phyloP scores from a whole-genome alignment of 2,888 invertebrate genomes.

The Caenorhabditis angaria region DNA sequence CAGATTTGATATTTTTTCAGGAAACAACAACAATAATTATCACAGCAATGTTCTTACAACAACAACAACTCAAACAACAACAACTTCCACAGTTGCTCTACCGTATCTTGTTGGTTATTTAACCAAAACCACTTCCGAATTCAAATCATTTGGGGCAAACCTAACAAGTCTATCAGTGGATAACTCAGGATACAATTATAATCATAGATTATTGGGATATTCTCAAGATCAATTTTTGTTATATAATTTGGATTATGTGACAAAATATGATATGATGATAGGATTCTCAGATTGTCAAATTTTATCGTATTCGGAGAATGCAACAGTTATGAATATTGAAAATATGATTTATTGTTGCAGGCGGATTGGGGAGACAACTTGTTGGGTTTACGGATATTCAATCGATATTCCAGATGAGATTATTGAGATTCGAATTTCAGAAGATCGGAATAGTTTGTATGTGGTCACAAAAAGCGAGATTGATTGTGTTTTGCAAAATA shows the following conservation, averaged over 20 bases:
- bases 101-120: conserved; percentile 17
- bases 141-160: conserved; percentile 14
- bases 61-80: conserved; percentile 9
- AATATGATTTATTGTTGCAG: conserved; percentile 4
- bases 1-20: too few relatives aligned
- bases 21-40: conserved; percentile 24
- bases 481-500: background rate
- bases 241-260: background rate
- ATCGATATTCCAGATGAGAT: conserved; percentile 13
- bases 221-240: background rate
- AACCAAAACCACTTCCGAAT: conserved; percentile 27
- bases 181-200: conserved; percentile 10
- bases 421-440: conserved; percentile 20
- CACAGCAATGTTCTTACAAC: conserved; percentile 18
- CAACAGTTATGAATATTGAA: background rate
- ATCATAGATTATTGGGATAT: conserved; percentile 13
- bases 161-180: conserved; percentile 13
- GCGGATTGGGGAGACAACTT: too few relatives aligned
- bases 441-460: conserved; percentile 10
- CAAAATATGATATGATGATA: background rate
- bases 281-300: background rate
- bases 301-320: background rate
- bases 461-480: conserved; percentile 8
- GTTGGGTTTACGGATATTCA: conserved; percentile 11
- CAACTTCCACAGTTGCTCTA: conserved; percentile 3